Percentiles rank a stretch among this genome's conserved stretches.
Conservation (phyloP, 2,113 vertebrate genomes). For the Dasyprocta punctata region DNA sequence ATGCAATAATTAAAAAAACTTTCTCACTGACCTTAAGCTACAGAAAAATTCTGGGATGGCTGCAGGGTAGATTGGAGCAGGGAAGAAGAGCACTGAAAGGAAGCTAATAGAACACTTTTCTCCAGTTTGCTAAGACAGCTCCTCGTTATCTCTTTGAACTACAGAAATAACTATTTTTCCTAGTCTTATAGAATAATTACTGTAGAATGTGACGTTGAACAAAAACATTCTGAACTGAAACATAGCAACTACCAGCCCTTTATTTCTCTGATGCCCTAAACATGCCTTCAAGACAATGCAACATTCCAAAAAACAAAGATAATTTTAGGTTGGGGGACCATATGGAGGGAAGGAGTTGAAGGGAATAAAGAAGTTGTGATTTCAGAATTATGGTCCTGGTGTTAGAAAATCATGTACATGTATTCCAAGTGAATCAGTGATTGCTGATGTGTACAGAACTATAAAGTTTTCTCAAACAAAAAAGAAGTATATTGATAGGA, state of each 20-base stretch:
- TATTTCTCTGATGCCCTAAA: not conserved
- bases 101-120: not conserved
- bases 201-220: not conserved
- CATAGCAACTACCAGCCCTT: not conserved
- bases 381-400: not conserved
- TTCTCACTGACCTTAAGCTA: not conserved
- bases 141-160: not conserved
- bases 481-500: not conserved
- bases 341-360: not conserved
- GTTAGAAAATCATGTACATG: not conserved
- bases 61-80: fast-evolving
- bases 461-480: not conserved
- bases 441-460: not conserved
- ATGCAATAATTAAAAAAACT: too few relatives aligned
- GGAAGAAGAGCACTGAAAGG: not conserved
- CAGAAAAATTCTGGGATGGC: not conserved
- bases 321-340: not conserved
- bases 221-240: not conserved
- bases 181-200: not conserved
- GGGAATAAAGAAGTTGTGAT: not conserved
- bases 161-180: not conserved
- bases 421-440: not conserved
- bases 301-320: not conserved
- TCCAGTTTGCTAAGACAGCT: too few relatives aligned
- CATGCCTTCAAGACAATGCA: not conserved